Conservation (phyloP, 2,888 invertebrate species). For the Sphaerophoria taeniata region DNA sequence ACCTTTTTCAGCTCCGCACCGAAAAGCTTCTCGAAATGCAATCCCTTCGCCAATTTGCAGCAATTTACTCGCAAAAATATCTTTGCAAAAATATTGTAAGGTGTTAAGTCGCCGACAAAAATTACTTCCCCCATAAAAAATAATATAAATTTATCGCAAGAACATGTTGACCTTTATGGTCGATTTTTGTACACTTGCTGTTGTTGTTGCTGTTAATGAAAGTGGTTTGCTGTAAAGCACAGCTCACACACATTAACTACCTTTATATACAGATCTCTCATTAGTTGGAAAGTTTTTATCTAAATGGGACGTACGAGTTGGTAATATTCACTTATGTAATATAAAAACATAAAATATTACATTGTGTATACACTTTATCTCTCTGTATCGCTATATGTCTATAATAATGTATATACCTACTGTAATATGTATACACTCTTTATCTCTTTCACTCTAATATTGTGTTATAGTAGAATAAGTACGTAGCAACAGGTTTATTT, state of each 20-base stretch:
- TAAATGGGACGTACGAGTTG: too few species aligned
- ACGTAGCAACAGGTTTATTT: too few species aligned
- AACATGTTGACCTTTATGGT: conserved; percentile 68
- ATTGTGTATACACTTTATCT: too few species aligned
- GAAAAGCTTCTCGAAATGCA: background rate
- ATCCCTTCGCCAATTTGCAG: conserved; percentile 52
- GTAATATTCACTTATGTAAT: too few species aligned
- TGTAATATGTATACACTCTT: too few species aligned
- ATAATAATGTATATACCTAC: too few species aligned
- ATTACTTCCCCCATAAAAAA: conserved; percentile 55
- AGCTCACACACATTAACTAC: conserved; percentile 60
- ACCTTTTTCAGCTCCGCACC: background rate
- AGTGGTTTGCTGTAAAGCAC: conserved; percentile 19
- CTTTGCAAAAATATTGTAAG: conserved; percentile 12
- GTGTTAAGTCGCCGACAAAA: conserved; percentile 54
- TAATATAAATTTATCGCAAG: conserved; percentile 71
- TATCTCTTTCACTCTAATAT: too few species aligned
- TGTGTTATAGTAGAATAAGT: too few species aligned
- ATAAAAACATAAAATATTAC: too few species aligned
- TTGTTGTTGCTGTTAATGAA: conserved; percentile 17
- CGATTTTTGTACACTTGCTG: conserved; percentile 17
- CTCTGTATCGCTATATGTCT: too few species aligned
- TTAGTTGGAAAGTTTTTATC: too few species aligned
- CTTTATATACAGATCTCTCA: too few species aligned
- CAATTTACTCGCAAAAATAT: conserved; percentile 58